Evolutionary conservation across 2,113 vertebrate species (phyloP).

Genomic region (Rhea pennata): DNA sequence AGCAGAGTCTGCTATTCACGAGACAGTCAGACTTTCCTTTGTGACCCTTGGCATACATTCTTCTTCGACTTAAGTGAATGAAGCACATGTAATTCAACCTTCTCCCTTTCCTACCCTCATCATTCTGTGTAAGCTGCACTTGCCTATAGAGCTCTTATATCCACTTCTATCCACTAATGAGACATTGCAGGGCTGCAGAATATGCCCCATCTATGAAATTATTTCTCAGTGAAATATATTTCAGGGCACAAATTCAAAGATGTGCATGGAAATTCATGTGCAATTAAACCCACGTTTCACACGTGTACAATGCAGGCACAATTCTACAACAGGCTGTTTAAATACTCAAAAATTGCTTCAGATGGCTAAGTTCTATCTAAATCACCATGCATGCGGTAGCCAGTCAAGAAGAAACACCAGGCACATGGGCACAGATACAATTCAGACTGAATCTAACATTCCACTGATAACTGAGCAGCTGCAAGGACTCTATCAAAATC

Average conservation of each 20-base stretch:
- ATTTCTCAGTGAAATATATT: background rate
- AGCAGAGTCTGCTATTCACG: background rate
- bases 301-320: background rate
- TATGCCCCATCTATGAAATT: background rate
- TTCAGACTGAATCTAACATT: background rate
- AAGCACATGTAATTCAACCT: background rate
- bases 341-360: background rate
- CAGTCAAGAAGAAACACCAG: background rate
- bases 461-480: background rate
- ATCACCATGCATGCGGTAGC: rapidly evolving
- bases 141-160: background rate
- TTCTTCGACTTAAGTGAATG: background rate
- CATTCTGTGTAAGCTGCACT: background rate
- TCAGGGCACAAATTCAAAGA: background rate
- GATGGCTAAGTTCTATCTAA: background rate
- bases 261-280: background rate
- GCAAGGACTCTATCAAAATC: background rate
- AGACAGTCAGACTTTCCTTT: background rate
- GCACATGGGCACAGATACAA: background rate
- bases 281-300: background rate
- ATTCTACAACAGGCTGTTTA: background rate
- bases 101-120: background rate
- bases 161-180: background rate
- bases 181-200: background rate
- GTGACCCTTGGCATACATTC: background rate